Evolutionary conservation across 1,140 invertebrate species (phyloP), one percentile per base, ranked within the genome.

Genomic region (Platyura marginata): DNA sequence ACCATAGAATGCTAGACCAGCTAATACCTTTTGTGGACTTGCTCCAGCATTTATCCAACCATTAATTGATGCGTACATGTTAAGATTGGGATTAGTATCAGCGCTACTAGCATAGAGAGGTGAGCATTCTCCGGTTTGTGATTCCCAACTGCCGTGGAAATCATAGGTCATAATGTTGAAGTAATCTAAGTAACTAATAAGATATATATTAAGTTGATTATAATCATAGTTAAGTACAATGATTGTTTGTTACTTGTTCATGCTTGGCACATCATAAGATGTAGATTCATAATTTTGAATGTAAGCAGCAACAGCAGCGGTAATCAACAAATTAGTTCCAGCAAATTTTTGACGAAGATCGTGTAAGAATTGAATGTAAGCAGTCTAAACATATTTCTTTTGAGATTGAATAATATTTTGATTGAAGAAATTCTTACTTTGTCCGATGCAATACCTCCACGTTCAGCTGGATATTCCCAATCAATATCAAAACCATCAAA

Each of bases 41-140:
- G 79, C 78, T 18, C 84, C 85, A 51, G 81, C 72, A 1, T 72
- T 66, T 23, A 86, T 79, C 82, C 82, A 87, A 53, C 86, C 85
- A 48, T 85, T 76, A 35, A 89, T 78, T 0, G 83, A 76, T 54
- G 73, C 88, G 51, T 90, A 85, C 13, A 8, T 8, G 15, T 40
- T 40, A 5, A 40, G 38, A 9, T 36, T 10, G 4, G 9, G 4
- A 36, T 36, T 36, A 10, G 38, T 40, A 40, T 40, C 38, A 11
- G 21, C 19, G 20, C 8, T 11, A 15, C 21, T 40, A 40, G 38
- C 38, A 43, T 69, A 64, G 1, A 76, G 50, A 0, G 70, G 66
- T 13, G 74, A 58, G 44, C 74, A 72, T 36, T 70, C 63, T 5
- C 69, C 71, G 3, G 69, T 70, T 3, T 48, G 47, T 1, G 49